Percentiles rank a stretch among this genome's conserved stretches.
phyloP scores from a whole-genome alignment of 2,797 vertebrate genomes.

The Spondyliosoma cantharus region DNA sequence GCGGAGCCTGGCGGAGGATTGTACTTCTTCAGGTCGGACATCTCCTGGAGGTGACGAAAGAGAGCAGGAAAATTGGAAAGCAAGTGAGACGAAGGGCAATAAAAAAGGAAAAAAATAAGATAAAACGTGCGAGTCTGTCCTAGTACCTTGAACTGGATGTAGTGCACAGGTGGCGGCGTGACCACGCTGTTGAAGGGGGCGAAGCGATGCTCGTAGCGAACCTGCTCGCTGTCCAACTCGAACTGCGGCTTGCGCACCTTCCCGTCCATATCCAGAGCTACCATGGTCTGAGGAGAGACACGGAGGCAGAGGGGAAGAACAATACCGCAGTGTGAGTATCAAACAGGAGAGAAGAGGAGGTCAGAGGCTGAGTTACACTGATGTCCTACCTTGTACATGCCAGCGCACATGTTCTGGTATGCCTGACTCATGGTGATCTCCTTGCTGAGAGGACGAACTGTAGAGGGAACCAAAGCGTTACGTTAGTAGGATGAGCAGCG shows the following conservation, averaged over 20 bases:
- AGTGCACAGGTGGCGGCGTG: constrained; percentile 97
- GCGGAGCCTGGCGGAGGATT: constrained; percentile 96
- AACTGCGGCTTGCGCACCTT: constrained; percentile 98
- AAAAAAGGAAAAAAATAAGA: not conserved
- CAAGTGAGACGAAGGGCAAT: not conserved
- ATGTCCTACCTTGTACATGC: constrained; percentile 96
- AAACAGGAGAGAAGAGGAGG: not conserved
- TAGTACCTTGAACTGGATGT: constrained; percentile 96
- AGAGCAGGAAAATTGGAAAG: not conserved
- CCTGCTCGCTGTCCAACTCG: constrained; percentile 98
- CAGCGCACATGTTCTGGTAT: constrained; percentile 99
- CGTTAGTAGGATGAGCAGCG: not conserved
- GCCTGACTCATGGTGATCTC: constrained; percentile 99
- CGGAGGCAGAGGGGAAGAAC: constrained; percentile 1
- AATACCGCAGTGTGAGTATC: not conserved
- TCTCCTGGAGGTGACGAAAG: constrained; percentile 86
- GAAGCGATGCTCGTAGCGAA: constrained; percentile 98
- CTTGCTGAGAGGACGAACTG: constrained; percentile 95
- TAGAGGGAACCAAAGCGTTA: constrained; percentile 45
- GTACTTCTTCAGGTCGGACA: constrained; percentile 99
- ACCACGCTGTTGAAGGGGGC: constrained; percentile 99
- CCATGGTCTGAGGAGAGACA: constrained; percentile 90
- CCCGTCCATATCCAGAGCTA: constrained; percentile 97
- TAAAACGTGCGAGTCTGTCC: not conserved
- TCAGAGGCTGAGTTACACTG: not conserved